These are phyloP conservation scores for Cylindroiulus punctatus DNA, from an alignment of 2,888 invertebrate species.

Conservation along the genomic window DNA sequence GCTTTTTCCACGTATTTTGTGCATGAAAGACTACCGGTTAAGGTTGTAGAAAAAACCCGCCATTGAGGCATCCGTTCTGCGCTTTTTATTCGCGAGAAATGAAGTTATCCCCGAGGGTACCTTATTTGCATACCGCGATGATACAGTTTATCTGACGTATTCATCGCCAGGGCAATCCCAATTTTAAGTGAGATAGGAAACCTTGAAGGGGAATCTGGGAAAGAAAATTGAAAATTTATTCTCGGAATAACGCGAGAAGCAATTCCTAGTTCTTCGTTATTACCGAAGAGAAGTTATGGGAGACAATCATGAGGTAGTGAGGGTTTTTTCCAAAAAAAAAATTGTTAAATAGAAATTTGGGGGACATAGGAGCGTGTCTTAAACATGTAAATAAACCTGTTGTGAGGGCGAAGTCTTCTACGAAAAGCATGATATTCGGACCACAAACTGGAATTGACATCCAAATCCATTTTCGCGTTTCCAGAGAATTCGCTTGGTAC, in stretches of 20 bases:
- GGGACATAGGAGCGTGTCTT: neutral
- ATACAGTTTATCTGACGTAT: conserved; percentile 47
- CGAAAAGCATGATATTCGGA: no score
- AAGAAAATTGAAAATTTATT: conserved; percentile 29
- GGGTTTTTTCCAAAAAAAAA: neutral
- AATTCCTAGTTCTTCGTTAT: conserved; percentile 4
- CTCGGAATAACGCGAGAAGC: neutral
- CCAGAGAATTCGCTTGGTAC: neutral
- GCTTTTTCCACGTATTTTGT: neutral
- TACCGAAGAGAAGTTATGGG: neutral
- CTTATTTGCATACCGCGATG: conserved; percentile 39
- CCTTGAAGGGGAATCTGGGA: conserved; percentile 13
- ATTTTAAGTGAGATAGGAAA: conserved; percentile 29
- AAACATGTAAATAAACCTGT: no score
- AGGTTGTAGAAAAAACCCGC: neutral
- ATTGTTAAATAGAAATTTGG: neutral
- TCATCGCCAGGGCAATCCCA: conserved; percentile 25
- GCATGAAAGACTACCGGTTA: conserved; percentile 28
- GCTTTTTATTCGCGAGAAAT: conserved; percentile 27
- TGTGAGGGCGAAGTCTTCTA: no score
- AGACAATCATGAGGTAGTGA: neutral
- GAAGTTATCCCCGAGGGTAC: conserved; percentile 43
- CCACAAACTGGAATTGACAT: no score
- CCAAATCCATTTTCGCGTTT: no score
- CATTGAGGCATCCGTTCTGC: conserved; percentile 15